These are phyloP conservation scores for Cheilosia scutellata DNA, from an alignment of 2,888 invertebrate genomes.

Conservation along the genomic window DNA sequence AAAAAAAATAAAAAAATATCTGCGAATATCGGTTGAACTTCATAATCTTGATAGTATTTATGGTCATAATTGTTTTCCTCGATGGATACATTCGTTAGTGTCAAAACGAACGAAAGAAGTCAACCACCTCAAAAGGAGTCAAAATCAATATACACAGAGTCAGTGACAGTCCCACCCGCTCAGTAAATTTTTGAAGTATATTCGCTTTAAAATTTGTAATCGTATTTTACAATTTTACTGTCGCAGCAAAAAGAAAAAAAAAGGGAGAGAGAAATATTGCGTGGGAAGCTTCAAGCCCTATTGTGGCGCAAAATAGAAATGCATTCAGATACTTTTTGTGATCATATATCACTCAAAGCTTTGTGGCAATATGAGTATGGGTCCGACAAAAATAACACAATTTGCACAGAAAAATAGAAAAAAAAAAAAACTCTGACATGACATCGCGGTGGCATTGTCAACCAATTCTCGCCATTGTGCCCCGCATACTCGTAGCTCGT, in stretches of 20 bases:
- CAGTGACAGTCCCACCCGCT: background rate
- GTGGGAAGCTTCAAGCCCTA: conserved; percentile 49
- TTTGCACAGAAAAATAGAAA: conserved; percentile 3
- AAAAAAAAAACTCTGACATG: conserved; percentile 23
- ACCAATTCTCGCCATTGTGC: conserved; percentile 23
- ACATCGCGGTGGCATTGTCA: conserved; percentile 44
- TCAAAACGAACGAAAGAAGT: background rate
- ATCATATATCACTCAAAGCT: conserved; percentile 49
- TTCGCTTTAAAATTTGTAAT: background rate
- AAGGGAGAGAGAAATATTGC: conserved; percentile 16
- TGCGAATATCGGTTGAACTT: conserved; percentile 12
- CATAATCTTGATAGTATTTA: conserved; percentile 37
- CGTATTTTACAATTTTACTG: conserved; percentile 31
- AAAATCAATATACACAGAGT: background rate
- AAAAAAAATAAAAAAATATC: conserved; percentile 14
- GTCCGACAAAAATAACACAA: conserved; percentile 36
- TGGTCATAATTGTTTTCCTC: conserved; percentile 3
- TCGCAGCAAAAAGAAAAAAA: conserved; percentile 6
- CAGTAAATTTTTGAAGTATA: background rate
- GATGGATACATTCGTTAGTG: conserved; percentile 7
- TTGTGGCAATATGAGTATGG: conserved; percentile 12
- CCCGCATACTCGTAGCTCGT: background rate
- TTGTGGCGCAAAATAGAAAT: conserved; percentile 1
- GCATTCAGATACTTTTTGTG: conserved; percentile 19
- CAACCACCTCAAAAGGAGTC: conserved; percentile 2